Base-by-base conservation (phyloP, 2,888 invertebrate genomes). In the Hetaerina titia region DNA sequence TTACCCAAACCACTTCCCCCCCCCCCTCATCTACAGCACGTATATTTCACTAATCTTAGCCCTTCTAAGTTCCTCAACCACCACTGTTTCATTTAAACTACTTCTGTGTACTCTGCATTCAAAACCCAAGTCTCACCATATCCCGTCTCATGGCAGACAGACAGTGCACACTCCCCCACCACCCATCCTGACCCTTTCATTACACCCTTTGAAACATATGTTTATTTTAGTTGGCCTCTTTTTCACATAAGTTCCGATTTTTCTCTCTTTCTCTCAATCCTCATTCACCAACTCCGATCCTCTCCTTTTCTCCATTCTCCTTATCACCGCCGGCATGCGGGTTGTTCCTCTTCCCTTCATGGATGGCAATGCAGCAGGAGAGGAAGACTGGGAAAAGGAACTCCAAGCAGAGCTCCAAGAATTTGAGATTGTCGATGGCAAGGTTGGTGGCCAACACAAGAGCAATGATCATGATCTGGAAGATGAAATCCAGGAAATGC, bases 331-430 rank as follows among this genome's bases (percentile, higher is more conserved):
- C 17, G 45, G 57, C 57, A 31, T 63, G 94, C 25, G 94, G 89
- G 57, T 56, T 25, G 31, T 81, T 25, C 74, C 64, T 81, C 63
- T 64, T 64, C 74, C 90, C 60, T 90, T 15, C 45, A 57, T 31
- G 45, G 92, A 45, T 60, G 89, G 96, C 96, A 96, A 96, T 96
- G 96, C 96, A 96, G 96, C 95, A 95, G 96, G 97, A 97, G 97
- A 98, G 98, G 98, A 99, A 97, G 99, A 99, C 97, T 99, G 99
- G 99, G 99, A 99, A 97, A 98, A 98, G 96, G 99, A 99, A 97
- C 97, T 99, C 96, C 99, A 99, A 96, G 99, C 99, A 94, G 99
- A 99, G 97, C 97, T 99, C 96, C 99, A 99, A 97, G 99, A 99
- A 96, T 99, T 98, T 97, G 99, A 99, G 97, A 98, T 99, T 96